phyloP scores from a whole-genome alignment of 2,888 invertebrate species.

The Philereme transversata region DNA sequence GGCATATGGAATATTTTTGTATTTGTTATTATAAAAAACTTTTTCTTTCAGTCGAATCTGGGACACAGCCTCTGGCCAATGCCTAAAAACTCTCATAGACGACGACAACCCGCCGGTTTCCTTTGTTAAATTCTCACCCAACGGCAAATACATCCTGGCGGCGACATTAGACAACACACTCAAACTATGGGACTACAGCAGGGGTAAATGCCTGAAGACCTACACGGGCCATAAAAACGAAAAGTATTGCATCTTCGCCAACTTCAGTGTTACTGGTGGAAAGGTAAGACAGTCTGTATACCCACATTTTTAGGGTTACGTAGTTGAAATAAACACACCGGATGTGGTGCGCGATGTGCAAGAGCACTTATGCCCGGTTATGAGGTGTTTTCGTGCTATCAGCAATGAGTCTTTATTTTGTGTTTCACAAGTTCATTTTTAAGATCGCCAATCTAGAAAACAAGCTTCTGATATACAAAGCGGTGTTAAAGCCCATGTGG shows the following conservation, averaged over 20 bases:
- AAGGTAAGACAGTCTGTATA: constrained; percentile 86
- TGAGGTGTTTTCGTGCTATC: too few relatives aligned
- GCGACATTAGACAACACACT: constrained; percentile 99
- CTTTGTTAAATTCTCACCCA: constrained; percentile 99
- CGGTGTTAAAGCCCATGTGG: too few relatives aligned
- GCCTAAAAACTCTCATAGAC: constrained; percentile 99
- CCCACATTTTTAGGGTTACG: too few relatives aligned
- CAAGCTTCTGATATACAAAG: too few relatives aligned
- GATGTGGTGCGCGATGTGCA: too few relatives aligned
- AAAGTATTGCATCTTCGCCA: constrained; percentile 99
- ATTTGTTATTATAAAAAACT: neutral
- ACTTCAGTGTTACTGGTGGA: constrained; percentile 99
- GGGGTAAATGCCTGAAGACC: constrained; percentile 99
- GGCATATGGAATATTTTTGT: too few relatives aligned
- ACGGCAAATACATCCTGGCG: constrained; percentile 99
- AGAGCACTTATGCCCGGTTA: too few relatives aligned
- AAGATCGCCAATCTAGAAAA: too few relatives aligned
- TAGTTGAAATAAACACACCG: too few relatives aligned
- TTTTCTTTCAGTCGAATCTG: constrained; percentile 95
- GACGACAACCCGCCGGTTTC: constrained; percentile 99
- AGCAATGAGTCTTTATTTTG: too few relatives aligned
- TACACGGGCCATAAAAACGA: constrained; percentile 99
- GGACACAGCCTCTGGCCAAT: constrained; percentile 99
- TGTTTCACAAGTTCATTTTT: too few relatives aligned
- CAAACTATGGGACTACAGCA: constrained; percentile 99